Evolutionary conservation across 1,140 invertebrate species (phyloP), one percentile per base, ranked within the genome.

Genomic region (Latrodectus geometricus): DNA sequence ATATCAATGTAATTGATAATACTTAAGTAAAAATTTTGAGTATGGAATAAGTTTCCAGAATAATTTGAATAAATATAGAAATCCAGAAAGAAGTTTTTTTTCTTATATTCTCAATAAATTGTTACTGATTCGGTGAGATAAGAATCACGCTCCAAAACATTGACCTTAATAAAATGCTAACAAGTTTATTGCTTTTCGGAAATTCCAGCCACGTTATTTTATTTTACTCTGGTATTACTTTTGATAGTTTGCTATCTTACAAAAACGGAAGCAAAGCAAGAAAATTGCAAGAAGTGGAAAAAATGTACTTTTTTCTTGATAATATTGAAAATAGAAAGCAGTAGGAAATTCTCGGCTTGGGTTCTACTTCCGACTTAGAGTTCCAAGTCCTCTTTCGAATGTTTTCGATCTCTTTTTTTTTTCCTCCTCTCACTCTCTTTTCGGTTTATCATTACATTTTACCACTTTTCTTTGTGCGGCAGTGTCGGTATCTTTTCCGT

Each of bases 401-500:
- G 74, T 76, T 76, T 76, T 56, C 15, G 8, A 15, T 15, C 5
- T 52, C 2, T 20, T 73, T 74, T 74, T 49, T 20, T 73, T 73
- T 8, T 50, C n/a, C 11, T 9, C 8, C 5, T 1, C 21, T 0
- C 17, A 20, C 21, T 61, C 54, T 61, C 21, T 74, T 73, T 73
- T 56, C 54, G 15, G 74, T 76, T 76, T 61, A 76, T 76, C 52
- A 76, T 76, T 76, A 52, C 74, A 3, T 76, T 76, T 52, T 56
- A 35, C 74, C 52, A 21, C 52, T 52, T 76, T 56, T 23, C 74
- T 76, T 76, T 76, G 74, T 76, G 74, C 8, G 20, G 74, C n/a
- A 76, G 66, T 17, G 54, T n/a, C 54, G 50, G 74, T 50, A 54
- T 54, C 54, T 52, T 76, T 61, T 56, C 52, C 12, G 52, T 76